Evolutionary conservation across 2,888 invertebrate genomes (phyloP), one percentile per base, ranked within the genome.

Genomic region (Orchestes rusci): DNA sequence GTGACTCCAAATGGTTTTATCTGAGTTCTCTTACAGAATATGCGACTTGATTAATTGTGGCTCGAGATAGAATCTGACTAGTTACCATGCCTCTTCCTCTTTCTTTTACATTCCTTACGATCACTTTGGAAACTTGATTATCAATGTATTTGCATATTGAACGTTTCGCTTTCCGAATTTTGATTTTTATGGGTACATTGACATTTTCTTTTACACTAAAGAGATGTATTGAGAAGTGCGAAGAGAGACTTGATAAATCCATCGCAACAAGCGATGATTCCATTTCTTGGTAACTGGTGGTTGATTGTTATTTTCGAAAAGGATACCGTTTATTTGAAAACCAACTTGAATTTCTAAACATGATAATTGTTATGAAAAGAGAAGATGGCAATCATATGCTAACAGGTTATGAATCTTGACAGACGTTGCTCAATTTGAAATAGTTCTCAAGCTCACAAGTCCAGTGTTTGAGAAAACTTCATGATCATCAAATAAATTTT

Each of bases 31-130:
- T 60, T 60, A 58, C 60, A 64, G 64, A 62, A 64, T 65, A 59
- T 59, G 59, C 59, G 58, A 58, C 63, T 65, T 66, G 67, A 67
- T 67, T 66, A 66, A 67, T 67, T 64, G 60, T 58, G 51, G 61
- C 58, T 52, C 54, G 54, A 53, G 67, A 67, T 67, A 65, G 60
- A 60, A 66, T 66, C 66, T 61, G 56, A 59, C 61, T 64, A 64
- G 64, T 65, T 63, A 63, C 62, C 57, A 55, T 61, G 59, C 59
- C 56, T 56, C 56, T 30, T 4, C 36, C 4, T 4, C 4, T 8
- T 30, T 23, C 10, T 17, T 18, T 23, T 31, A 40, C 35, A 48
- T 48, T 44, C 37, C 23, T 30, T 53, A 52, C 56, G 57, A 56
- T 57, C 58, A 56, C 55, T 56, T 55, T 55, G 52, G 55, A 57